phyloP scores from a whole-genome alignment of 2,797 vertebrate genomes.

The Gymnocypris eckloni region DNA sequence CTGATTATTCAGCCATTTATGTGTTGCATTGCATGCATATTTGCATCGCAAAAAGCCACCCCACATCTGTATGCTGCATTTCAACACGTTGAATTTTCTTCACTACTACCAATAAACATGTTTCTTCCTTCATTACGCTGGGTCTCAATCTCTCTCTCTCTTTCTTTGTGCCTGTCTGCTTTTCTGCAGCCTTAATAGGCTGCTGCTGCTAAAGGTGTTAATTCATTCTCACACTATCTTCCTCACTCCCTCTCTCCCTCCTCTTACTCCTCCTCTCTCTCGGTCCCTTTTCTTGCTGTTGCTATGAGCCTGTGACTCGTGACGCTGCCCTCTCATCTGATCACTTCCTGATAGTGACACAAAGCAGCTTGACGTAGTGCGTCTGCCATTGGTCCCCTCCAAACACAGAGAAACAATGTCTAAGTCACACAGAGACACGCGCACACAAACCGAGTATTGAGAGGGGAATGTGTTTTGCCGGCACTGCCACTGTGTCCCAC shows the following conservation, averaged over 20 bases:
- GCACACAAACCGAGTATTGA: neutral
- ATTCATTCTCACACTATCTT: slow-evolving; percentile 55
- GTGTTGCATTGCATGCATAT: slow-evolving; percentile 14
- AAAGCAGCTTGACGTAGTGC: slow-evolving; percentile 30
- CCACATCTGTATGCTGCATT: neutral
- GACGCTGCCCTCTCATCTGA: slow-evolving; percentile 28
- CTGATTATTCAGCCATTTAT: neutral
- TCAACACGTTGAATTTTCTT: slow-evolving; percentile 17
- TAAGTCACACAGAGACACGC: slow-evolving; percentile 20
- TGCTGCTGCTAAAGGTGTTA: slow-evolving; percentile 58
- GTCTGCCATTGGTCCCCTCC: slow-evolving; percentile 37
- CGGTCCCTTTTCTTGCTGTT: slow-evolving; percentile 47
- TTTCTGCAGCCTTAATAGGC: slow-evolving; percentile 53
- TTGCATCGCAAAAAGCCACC: slow-evolving; percentile 2
- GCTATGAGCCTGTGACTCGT: slow-evolving; percentile 35
- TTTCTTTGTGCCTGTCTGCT: slow-evolving; percentile 35
- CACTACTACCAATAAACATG: slow-evolving; percentile 2
- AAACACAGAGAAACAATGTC: slow-evolving; percentile 31
- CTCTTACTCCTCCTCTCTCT: slow-evolving; percentile 44
- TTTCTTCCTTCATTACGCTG: slow-evolving; percentile 9
- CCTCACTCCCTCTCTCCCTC: slow-evolving; percentile 55
- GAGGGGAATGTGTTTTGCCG: slow-evolving; percentile 20
- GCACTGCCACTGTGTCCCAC: neutral
- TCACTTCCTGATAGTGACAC: slow-evolving; percentile 46
- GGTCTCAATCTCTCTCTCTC: slow-evolving; percentile 23